Evolutionary conservation across 2,113 vertebrate genomes (phyloP), one percentile per base, ranked within the genome.

Genomic region (Recurvirostra avosetta): DNA sequence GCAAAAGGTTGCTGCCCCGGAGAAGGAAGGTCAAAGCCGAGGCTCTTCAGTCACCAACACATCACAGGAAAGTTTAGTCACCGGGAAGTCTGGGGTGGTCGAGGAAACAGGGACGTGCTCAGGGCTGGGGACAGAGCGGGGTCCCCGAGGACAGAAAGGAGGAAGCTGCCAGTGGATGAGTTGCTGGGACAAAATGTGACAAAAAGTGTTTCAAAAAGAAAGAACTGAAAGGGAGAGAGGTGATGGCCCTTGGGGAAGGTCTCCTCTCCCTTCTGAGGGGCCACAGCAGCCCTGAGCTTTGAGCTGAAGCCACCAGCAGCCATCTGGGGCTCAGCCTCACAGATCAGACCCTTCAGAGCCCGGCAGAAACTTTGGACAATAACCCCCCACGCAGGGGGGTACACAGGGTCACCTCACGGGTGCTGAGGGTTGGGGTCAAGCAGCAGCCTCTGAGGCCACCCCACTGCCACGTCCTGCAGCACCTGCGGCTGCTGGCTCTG

Each of bases 71-170:
- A 29, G 34, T 77, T 80, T 29, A 20, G 45, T 9, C 78, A 34
- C 49, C 0, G 3, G 34, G 5, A 52, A 56, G 34, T 8, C 13
- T 1, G 18, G 6, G 18, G 8, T 2, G 79, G 34, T 8, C 1
- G 1, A 36, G n/a, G 73, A 34, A 75, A 53, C 0, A 2, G 34
- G 75, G 58, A 61, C 9, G 4, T 5, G 50, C 61, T 8, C 32
- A 1, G 66, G 45, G 49, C 11, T 38, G 70, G 47, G 63, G 53
- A 22, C 10, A 5, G 18, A 61, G 66, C 0, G 1, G 41, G 10
- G 20, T 25, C 27, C 45, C 30, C 0, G 3, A 15, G 47, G 62
- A 6, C 1, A 1, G 22, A 12, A 4, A 75, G 11, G 50, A 43
- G n/a, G 56, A 22, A 8, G 58, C 29, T 52, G 72, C 6, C 17